phyloP scores from a whole-genome alignment of 2,113 vertebrate species.

The Ahaetulla prasina region DNA sequence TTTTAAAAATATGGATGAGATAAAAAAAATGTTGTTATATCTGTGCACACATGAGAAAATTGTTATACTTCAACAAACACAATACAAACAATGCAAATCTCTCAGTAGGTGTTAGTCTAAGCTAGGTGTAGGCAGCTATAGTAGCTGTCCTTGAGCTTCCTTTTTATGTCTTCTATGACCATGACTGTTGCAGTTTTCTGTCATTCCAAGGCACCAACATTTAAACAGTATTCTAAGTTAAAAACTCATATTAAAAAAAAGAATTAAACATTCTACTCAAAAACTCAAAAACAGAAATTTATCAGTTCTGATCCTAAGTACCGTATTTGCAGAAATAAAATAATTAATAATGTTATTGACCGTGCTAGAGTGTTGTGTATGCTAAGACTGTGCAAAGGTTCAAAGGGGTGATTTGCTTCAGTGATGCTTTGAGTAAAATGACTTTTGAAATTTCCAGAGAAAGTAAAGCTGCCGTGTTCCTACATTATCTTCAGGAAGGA shows the following conservation, averaged over 20 bases:
- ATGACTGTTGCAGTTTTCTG: neutral
- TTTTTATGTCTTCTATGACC: neutral
- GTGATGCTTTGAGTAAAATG: neutral
- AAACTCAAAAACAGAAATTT: neutral
- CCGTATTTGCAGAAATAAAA: neutral
- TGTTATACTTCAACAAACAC: conserved; percentile 28
- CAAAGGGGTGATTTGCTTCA: neutral
- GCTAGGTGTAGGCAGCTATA: neutral
- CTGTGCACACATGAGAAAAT: conserved; percentile 27
- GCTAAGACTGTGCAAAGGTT: neutral
- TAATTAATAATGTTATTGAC: neutral
- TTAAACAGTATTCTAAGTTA: neutral
- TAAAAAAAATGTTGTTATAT: conserved; percentile 23
- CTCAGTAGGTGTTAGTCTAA: conserved; percentile 34
- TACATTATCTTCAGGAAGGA: neutral
- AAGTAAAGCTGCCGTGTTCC: neutral
- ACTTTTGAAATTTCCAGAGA: neutral
- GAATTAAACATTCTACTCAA: neutral
- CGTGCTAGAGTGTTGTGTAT: neutral
- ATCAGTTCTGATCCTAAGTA: neutral
- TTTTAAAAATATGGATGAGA: conserved; percentile 32
- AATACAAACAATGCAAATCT: conserved; percentile 35
- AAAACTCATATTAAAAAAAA: neutral
- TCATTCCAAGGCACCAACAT: neutral
- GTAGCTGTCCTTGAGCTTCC: neutral